Base-by-base conservation (phyloP, 2,888 invertebrate genomes). In the Tethea ocularis region DNA sequence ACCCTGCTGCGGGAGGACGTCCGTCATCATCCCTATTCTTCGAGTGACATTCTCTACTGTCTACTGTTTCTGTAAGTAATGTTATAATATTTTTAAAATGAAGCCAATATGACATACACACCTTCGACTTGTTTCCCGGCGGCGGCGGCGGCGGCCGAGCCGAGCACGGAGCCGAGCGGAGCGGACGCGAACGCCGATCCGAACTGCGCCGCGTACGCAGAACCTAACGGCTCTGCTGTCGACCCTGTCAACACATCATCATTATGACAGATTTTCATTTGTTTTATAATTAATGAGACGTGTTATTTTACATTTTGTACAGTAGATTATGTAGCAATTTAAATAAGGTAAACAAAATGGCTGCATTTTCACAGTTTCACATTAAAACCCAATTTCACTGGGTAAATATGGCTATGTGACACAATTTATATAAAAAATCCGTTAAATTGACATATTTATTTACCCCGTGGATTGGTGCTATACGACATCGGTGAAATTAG, bases 121-220 rank as follows among this genome's bases (percentile, higher is more conserved):
- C 96, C 97, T 95, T 99, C 98, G 78, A 98, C 96, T 92, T 99
- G 98, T 88, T 98, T 98, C 64, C 97, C 97, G 66, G 97, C 96
- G 56, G 96, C 96, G 7, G 96, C 96, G 24, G 96, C 96, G 29
- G 96, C 96, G 46, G 96, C 95, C 51, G 96, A 95, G 53, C 96
- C 95, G 64, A 96, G 94, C 68, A 96, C 95, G 61, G 94, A 94
- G 66, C 94, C 93, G 68, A 94, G 91, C 59, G 95, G 93, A 61
- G 95, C 94, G 63, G 95, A 94, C 57, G 96, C 95, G 69, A 94
- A 94, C 63, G 95, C 93, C 63, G 95, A 93, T 66, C 95, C 94
- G 82, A 95, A 95, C 87, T 95, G 95, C 72, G 94, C 93, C 64
- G 94, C 93, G 80, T 95, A 95, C 69, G 94, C 94, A 56, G 95